These are phyloP conservation scores for Drosophila baimaii DNA, from an alignment of 1,140 invertebrate species.

Conservation along the genomic window DNA sequence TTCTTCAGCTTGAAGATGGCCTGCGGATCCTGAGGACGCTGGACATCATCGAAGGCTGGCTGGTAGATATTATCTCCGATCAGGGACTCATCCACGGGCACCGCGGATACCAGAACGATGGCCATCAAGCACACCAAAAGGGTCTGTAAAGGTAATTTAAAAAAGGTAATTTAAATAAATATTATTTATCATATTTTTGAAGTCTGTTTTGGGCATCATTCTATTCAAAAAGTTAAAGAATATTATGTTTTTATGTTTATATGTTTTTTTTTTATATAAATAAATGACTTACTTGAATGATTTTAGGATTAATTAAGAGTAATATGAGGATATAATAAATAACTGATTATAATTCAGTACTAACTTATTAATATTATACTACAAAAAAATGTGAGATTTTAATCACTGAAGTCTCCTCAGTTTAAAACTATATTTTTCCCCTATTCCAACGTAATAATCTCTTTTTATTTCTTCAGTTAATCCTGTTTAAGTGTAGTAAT, in stretches of 20 bases:
- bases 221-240: too few species aligned
- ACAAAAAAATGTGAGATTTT: not conserved
- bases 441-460: not conserved
- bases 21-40: constrained; percentile 72
- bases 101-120: constrained; percentile 64
- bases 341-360: too few species aligned
- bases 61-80: constrained; percentile 71
- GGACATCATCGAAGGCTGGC: constrained; percentile 60
- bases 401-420: not conserved
- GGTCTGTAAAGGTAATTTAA: constrained; percentile 55
- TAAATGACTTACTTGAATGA: too few species aligned
- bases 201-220: not conserved
- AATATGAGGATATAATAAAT: too few species aligned
- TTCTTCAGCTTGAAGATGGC: constrained; percentile 81
- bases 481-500: not conserved
- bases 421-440: not conserved
- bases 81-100: constrained; percentile 73
- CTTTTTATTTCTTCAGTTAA: not conserved
- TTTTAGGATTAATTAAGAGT: too few species aligned
- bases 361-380: too few species aligned
- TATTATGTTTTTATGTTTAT: too few species aligned
- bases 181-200: not conserved
- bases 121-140: constrained; percentile 69
- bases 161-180: not conserved
- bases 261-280: too few species aligned